Base-by-base conservation (phyloP, 1,140 invertebrate species). In the Brachionus asplanchnoidis region DNA sequence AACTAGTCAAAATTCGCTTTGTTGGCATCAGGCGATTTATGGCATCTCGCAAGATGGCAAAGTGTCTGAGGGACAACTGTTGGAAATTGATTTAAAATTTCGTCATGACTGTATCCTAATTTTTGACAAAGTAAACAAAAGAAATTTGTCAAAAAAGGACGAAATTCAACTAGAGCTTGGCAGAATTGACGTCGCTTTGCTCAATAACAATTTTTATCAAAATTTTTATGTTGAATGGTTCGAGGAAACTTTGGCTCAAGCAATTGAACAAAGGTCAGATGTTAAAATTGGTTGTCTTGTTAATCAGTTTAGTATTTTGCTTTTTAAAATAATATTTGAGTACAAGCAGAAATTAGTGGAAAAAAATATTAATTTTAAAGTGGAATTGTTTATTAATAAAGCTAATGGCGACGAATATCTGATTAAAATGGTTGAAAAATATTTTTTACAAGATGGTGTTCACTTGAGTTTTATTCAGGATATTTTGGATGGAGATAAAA, bases 221-320 rank as follows among this genome's bases (percentile, higher is more conserved):
- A 77, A 77, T 50, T 77, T 77, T 77, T 77, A 77, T 50, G 12
- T 50, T 17, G 44, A 77, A 50, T 77, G 73, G 73, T 77, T 77
- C 20, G 73, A 77, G 26, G 9, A 77, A 50, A n/a, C 26, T 5
- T 12, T 77, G n/a, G 11, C 3, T 2, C 9, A 77, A 26, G 3
- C 3, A 14, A 8, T 17, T 11, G 23, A 50, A 14, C 11, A 2
- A 9, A 77, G 50, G 26, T 23, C n/a, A 17, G 20, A 40, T 17
- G 12, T 77, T 12, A 77, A 11, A 77, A 50, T 77, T 14, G 73
- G 73, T 11, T 50, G 5, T 77, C 42, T 77, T 44, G 23, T 77
- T 1, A 50, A 36, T 77, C 40, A 77, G 28, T 77, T 77, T 32
- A 77, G 73, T 28, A 3, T 77, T 46, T 26, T 77, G 14, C 26